These are phyloP conservation scores for Nudaria mundana DNA, from an alignment of 2,888 invertebrate species.

Conservation along the genomic window DNA sequence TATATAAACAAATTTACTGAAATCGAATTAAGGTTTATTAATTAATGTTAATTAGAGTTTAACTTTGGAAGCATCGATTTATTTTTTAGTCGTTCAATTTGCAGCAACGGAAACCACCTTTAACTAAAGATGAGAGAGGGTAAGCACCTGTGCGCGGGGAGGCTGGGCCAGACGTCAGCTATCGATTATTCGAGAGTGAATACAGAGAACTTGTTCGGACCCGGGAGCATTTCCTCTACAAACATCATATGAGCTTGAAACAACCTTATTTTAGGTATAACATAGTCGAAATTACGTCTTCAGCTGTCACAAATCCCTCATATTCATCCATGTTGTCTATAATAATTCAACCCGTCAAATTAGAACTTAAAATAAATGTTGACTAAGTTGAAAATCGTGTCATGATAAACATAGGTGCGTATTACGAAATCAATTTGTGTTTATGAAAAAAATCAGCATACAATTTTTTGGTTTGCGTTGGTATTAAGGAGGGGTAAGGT, in stretches of 20 bases:
- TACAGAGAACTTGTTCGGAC: conserved; percentile 57
- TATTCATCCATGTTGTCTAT: conserved; percentile 51
- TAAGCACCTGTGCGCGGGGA: conserved; percentile 57
- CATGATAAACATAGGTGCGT: conserved; percentile 22
- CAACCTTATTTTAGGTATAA: conserved; percentile 38
- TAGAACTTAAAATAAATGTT: conserved; percentile 33
- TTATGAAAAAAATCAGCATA: conserved; percentile 58
- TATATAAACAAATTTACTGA: too few species aligned
- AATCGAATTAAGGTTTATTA: too few species aligned
- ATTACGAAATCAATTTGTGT: conserved; percentile 53
- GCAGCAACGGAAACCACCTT: conserved; percentile 28
- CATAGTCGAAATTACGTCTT: conserved; percentile 42
- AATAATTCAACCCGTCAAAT: conserved; percentile 49
- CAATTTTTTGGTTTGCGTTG: conserved; percentile 45
- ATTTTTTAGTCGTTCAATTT: conserved; percentile 7
- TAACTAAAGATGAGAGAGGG: conserved; percentile 48
- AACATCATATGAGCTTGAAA: conserved; percentile 38
- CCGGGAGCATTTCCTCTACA: conserved; percentile 59
- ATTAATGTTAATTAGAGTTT: too few species aligned
- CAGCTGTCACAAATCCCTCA: conserved; percentile 53
- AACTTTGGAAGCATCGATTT: too few species aligned
- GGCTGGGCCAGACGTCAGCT: conserved; percentile 79
- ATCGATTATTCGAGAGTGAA: conserved; percentile 80
- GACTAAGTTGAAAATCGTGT: conserved; percentile 39
- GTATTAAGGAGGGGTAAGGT: conserved; percentile 33